Evolutionary conservation across 2,797 vertebrate species (phyloP), one percentile per base, ranked within the genome.

Genomic region (Jordanella pulchra): DNA sequence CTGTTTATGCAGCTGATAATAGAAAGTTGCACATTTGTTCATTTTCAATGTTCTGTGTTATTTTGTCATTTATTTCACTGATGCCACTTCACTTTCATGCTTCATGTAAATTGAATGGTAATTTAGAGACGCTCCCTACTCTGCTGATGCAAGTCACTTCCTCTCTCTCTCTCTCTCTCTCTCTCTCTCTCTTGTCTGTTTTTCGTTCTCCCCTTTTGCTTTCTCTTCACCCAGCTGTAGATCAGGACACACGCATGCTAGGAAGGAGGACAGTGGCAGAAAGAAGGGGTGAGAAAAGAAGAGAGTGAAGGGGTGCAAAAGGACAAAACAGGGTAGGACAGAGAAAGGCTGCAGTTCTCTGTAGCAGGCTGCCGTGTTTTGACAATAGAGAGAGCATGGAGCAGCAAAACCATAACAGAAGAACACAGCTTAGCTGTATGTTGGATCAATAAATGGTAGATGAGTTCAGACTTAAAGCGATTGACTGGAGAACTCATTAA

Each of bases 111-210:
- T 77, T 79, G 82, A 73, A 67, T 42, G 55, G 91, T 91, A 92
- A 93, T 94, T 95, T 94, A 91, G 69, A 93, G 87, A 93, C 91
- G 79, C 86, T 92, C 93, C 93, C 94, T 95, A 89, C 77, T 61
- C 70, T 83, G 79, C 81, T 89, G 90, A 90, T 92, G 91, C 87
- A 88, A 93, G 84, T 88, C 89, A 87, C 89, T 91, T 84, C 84
- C 89, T 87, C 87, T 73, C 72, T 79, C 68, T 39, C 9, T 39
- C 35, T 39, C 35, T 39, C 35, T 35, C 35, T 35, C 35, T 39
- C 35, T 39, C 35, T 39, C 35, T n/a, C n/a, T n/a, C n/a, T 61
- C 71, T 82, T 74, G 71, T 79, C 61, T 78, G 80, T 79, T 75
- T 63, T 80, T 75, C 75, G 68, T 56, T 45, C 75, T 80, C 69